Conservation (phyloP, 2,797 vertebrate species). For the Margarornis squamiger region DNA sequence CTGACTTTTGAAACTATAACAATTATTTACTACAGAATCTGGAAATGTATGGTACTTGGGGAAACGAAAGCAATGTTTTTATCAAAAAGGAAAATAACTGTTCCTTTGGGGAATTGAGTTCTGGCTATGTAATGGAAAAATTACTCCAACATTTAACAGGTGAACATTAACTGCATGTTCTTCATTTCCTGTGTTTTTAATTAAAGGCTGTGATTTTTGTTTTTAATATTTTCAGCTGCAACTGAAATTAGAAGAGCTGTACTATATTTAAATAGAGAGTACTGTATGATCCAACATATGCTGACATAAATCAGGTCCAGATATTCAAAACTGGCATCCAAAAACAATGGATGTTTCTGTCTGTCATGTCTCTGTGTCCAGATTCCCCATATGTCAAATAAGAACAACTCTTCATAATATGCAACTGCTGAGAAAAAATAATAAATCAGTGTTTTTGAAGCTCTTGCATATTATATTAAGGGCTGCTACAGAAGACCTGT, state of each 20-base stretch:
- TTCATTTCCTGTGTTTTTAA: neutral
- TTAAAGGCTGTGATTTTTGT: neutral
- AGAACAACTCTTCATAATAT: neutral
- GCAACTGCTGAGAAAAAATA: neutral
- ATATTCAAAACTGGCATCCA: neutral
- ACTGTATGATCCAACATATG: neutral
- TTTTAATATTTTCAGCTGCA: neutral
- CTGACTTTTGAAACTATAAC: too few relatives aligned
- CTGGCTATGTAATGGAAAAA: neutral
- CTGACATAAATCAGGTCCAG: neutral
- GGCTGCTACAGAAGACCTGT: neutral
- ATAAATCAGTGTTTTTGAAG: neutral
- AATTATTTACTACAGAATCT: neutral
- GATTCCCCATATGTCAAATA: neutral
- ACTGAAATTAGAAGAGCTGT: neutral
- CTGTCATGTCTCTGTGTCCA: neutral
- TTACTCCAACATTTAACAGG: neutral
- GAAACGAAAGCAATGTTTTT: neutral
- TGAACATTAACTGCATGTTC: neutral
- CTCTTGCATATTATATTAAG: neutral
- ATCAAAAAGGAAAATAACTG: neutral
- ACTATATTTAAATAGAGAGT: neutral
- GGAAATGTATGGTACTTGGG: neutral
- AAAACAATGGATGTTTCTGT: neutral
- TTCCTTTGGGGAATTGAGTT: neutral